Evolutionary conservation across 1,140 invertebrate genomes (phyloP), one percentile per base, ranked within the genome.

Genomic region (Pomacea maculata): DNA sequence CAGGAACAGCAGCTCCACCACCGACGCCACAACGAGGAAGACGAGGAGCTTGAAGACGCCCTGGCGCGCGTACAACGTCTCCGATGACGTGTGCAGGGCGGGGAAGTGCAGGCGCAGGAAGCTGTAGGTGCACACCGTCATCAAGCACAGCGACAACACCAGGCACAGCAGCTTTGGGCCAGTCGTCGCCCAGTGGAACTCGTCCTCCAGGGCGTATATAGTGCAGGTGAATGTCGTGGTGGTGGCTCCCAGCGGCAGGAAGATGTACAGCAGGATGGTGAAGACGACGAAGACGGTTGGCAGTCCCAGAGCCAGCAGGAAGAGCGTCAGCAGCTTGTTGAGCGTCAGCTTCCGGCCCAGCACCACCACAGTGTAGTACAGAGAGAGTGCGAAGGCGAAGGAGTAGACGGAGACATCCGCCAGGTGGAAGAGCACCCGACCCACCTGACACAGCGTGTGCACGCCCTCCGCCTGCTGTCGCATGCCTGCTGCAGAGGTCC

Each of bases 181-280:
- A 1, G 65, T 78, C 6, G 67, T 71, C 8, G 77, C 77, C 77
- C 77, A 78, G 67, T 78, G 77, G 21, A 78, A 57, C 65, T 78
- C 77, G 67, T 78, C 77, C 17, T 45, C 65, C 77, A 78, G n/a
- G 6, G 17, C 14, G 77, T 68, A 45, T 4, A 78, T n/a, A 19
- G 52, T n/a, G 67, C 77, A 78, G 65, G 77, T 57, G 67, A 29
- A 11, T 12, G 65, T 65, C 45, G 68, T 70, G 25, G 52, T 52
- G 21, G 75, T 21, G 21, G 5, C 52, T 21, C 7, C 12, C 14
- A 54, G 25, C 21, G 77, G 65, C 17, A 78, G 77, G n/a, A 78
- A 78, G 67, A 67, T 57, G 77, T 78, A 71, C 65, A 78, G 77
- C 19, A 78, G 77, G 67, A 78, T 78, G 45, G 52, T 70, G 67